phyloP scores from a whole-genome alignment of 1,140 invertebrate species.

The Dendrolimus kikuchii region DNA sequence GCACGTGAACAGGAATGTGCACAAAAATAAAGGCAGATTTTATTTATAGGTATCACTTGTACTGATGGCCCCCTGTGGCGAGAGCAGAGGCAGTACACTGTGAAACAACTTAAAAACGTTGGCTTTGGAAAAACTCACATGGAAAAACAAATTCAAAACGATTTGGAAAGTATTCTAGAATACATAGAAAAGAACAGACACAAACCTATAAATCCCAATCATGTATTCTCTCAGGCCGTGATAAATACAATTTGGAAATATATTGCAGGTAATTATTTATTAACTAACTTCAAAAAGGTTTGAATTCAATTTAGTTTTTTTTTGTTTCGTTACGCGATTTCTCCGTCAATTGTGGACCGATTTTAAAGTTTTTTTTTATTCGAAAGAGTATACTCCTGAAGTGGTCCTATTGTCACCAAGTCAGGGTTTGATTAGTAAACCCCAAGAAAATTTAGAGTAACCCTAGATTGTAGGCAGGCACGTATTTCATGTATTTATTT shows the following conservation, averaged over 20 bases:
- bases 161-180: slow-evolving; percentile 71
- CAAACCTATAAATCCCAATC: slow-evolving; percentile 48
- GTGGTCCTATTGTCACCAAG: too few species aligned
- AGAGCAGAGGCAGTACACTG: slow-evolving; percentile 81
- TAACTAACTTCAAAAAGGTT: too few species aligned
- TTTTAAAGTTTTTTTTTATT: too few species aligned
- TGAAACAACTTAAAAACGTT: slow-evolving; percentile 79
- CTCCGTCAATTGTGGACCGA: too few species aligned
- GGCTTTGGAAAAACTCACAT: slow-evolving; percentile 84
- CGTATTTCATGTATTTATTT: too few species aligned
- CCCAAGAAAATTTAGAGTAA: too few species aligned
- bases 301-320: too few species aligned
- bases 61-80: slow-evolving; percentile 84
- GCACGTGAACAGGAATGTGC: background rate
- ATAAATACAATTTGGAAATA: slow-evolving; percentile 85
- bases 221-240: slow-evolving; percentile 74
- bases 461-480: too few species aligned
- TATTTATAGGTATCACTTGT: slow-evolving; percentile 77
- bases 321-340: too few species aligned
- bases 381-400: too few species aligned
- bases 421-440: too few species aligned
- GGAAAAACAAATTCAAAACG: slow-evolving; percentile 80
- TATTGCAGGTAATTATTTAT: slow-evolving; percentile 74
- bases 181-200: slow-evolving; percentile 54
- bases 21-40: background rate